phyloP scores from a whole-genome alignment of 2,888 invertebrate genomes.

The Oasisia sp. region DNA sequence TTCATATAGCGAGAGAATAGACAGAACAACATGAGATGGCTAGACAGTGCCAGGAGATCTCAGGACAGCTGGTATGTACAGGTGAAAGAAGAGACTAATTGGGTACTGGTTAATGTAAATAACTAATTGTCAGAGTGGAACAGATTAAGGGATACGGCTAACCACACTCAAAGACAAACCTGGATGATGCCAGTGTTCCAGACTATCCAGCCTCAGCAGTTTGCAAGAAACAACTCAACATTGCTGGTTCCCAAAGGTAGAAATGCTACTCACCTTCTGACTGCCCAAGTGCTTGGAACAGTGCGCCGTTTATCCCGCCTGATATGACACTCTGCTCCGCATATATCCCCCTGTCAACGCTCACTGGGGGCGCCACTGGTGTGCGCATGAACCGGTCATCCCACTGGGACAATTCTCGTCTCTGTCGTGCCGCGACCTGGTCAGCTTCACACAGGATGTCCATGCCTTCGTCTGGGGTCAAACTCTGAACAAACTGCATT shows the following conservation, averaged over 20 bases:
- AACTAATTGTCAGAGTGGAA: too few species aligned
- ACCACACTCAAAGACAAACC: too few species aligned
- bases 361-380: not conserved
- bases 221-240: not conserved
- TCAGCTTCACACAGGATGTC: not conserved
- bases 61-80: too few species aligned
- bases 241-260: not conserved
- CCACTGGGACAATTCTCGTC: not conserved
- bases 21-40: too few species aligned
- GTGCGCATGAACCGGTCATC: not conserved
- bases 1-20: too few species aligned
- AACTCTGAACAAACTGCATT: not conserved
- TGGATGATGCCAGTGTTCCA: too few species aligned
- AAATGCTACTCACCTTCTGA: not conserved
- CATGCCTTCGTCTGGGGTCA: not conserved
- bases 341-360: not conserved
- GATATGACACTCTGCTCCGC: not conserved
- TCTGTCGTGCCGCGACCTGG: not conserved
- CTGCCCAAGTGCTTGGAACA: not conserved
- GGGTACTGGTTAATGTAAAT: too few species aligned
- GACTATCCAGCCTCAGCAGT: not conserved
- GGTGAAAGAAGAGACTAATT: too few species aligned
- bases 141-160: too few species aligned
- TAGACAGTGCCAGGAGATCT: too few species aligned
- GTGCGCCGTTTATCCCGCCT: not conserved